Base-by-base conservation (phyloP, 1,140 invertebrate species). In the Helicoverpa zea region DNA sequence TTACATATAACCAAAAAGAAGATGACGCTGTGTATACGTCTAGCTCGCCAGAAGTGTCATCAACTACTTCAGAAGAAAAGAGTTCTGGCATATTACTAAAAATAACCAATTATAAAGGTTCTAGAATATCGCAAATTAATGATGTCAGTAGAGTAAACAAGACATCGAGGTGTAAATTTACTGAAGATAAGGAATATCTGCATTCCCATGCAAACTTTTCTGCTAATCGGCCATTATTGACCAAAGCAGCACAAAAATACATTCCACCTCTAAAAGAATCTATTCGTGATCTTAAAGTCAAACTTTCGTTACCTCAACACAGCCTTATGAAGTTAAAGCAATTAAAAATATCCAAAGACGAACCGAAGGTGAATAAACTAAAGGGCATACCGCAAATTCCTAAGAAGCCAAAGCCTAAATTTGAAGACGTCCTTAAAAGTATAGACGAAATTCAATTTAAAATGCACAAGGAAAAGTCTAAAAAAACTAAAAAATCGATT, bases 181-280 rank as follows among this genome's bases (percentile, higher is more conserved):
- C 88, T 23, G 90, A 92, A 83, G 87, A 86, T 18, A 84, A 86
- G 47, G 87, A 91, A 54, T 89, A 91, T 82, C 76, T 79, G 23
- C 83, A 82, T 70, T 84, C 87, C 56, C 81, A 82, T 73, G 43
- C 29, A 3, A 90, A 83, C 80, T 83, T 87, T 54, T 79, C 87
- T 75, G 74, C 82, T 51, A 87, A 86, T 76, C 81, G 89, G 43
- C 89, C 90, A 56, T 86, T 94, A 73, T 89, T 95, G 35, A 95
- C 95, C 58, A 95, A 95, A 89, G 95, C 91, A 64, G 95, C 95
- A 72, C 91, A 94, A 89, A 95, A 95, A 89, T 95, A 95, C 81
- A 95, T 95, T 84, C 94, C 95, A 47, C 94, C 95, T 43, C 72
- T 93, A 80, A 92, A 93, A 86, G 89, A 90, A 82, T 84, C 85